A percentile compares a stretch with the other conserved stretches of the same genome.
Evolutionary conservation across 1,140 invertebrate genomes (phyloP).

Genomic region (Cyrtorhinus lividipennis): DNA sequence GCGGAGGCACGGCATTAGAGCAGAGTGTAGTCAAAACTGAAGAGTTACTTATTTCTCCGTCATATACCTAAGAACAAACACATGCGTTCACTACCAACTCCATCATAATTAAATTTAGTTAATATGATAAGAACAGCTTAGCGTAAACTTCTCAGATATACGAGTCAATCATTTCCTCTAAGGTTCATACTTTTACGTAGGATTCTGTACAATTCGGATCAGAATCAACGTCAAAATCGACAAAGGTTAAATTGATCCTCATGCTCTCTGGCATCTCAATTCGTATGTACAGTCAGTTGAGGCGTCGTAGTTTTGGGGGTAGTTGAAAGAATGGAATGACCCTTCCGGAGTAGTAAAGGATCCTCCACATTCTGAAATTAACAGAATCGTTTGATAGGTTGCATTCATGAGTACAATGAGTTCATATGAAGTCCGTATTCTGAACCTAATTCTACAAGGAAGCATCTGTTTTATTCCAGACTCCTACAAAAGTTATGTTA

Average conservation of each 20-base stretch:
- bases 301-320: slow-evolving; percentile 52
- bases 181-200: slow-evolving; percentile 39
- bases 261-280: slow-evolving; percentile 61
- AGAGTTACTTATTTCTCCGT: not conserved
- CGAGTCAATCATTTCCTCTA: no score
- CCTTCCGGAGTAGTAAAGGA: slow-evolving; percentile 43
- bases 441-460: no score
- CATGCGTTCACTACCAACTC: no score
- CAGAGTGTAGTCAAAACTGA: slow-evolving; percentile 38
- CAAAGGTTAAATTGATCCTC: slow-evolving; percentile 43
- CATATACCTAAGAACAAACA: not conserved
- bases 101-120: no score
- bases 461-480: no score
- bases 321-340: slow-evolving; percentile 63
- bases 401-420: no score
- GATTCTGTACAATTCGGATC: slow-evolving; percentile 38
- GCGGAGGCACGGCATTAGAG: slow-evolving; percentile 33
- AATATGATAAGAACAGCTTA: no score
- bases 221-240: slow-evolving; percentile 58
- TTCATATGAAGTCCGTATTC: no score
- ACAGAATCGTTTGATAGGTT: no score
- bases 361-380: slow-evolving; percentile 57
- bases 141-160: no score
- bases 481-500: no score
- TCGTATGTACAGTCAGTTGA: slow-evolving; percentile 62